These are phyloP conservation scores for Porites divaricata DNA, from an alignment of 92 coral and sea anemone genomes.

Conservation along the genomic window DNA sequence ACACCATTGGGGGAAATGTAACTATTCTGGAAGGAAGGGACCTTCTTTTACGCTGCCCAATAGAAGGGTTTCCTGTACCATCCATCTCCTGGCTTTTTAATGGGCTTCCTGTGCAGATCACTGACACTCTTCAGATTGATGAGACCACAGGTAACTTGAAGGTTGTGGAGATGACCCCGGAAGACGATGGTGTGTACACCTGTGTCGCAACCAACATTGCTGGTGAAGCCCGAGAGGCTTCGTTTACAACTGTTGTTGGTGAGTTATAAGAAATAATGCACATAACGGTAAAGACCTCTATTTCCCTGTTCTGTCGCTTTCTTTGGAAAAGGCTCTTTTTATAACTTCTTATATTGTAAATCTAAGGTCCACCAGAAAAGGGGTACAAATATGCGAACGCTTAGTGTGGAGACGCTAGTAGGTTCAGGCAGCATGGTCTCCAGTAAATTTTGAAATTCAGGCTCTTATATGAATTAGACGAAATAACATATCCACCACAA, in stretches of 20 bases:
- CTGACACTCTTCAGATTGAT: constrained; percentile 72
- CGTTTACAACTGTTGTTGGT: constrained; percentile 84
- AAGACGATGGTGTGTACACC: constrained; percentile 72
- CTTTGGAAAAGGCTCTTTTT: no score
- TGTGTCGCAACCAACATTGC: constrained; percentile 83
- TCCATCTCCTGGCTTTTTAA: constrained; percentile 74
- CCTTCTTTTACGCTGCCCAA: constrained; percentile 76
- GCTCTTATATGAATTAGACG: no score
- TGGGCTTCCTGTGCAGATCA: constrained; percentile 50
- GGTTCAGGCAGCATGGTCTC: no score
- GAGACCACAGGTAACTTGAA: constrained; percentile 57
- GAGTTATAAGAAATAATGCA: constrained; percentile 1
- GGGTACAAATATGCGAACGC: no score
- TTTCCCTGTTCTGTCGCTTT: no score
- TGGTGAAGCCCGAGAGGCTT: constrained; percentile 69
- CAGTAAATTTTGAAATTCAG: no score
- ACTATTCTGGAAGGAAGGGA: constrained; percentile 81
- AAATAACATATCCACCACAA: no score
- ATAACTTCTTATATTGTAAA: no score
- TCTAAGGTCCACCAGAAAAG: no score
- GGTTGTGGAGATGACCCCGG: constrained; percentile 74
- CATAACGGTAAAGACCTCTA: no score
- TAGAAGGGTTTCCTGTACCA: constrained; percentile 76
- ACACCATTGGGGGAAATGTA: constrained; percentile 63
- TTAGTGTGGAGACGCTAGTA: no score